A percentile compares a stretch with the other conserved stretches of the same genome.
These are phyloP conservation scores for Enteromius paludinosus DNA, from an alignment of 2,797 vertebrate species.

Conservation along the genomic window DNA sequence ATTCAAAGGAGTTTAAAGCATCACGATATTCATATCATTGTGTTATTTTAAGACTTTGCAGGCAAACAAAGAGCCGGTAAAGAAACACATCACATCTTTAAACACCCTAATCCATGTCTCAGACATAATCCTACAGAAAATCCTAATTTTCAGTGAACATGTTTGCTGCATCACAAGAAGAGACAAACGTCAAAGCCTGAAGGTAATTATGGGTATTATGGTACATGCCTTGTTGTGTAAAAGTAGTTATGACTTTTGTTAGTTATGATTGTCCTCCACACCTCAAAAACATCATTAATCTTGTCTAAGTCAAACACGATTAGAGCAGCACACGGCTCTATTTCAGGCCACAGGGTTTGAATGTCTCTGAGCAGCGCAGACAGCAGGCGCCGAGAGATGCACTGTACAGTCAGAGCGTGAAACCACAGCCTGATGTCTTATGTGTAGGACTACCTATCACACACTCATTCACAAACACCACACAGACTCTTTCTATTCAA, in stretches of 20 bases:
- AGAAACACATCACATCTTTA: slow-evolving; percentile 11
- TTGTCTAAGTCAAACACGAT: slow-evolving; percentile 56
- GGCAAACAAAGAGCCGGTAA: slow-evolving; percentile 11
- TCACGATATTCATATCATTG: not conserved
- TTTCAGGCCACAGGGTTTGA: slow-evolving; percentile 40
- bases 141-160: slow-evolving; percentile 1
- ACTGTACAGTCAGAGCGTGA: slow-evolving; percentile 55
- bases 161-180: slow-evolving; percentile 24
- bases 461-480: slow-evolving; percentile 17
- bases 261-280: slow-evolving; percentile 50
- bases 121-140: slow-evolving; percentile 37
- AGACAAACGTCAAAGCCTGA: slow-evolving; percentile 22
- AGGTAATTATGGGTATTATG: slow-evolving; percentile 49
- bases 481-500: slow-evolving; percentile 31
- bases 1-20: not conserved
- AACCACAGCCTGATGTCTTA: slow-evolving; percentile 57
- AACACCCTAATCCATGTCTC: slow-evolving; percentile 40
- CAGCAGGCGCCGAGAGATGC: slow-evolving; percentile 58
- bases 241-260: slow-evolving; percentile 44
- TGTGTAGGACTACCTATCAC: slow-evolving; percentile 26
- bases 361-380: slow-evolving; percentile 51
- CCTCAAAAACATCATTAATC: slow-evolving; percentile 44
- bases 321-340: slow-evolving; percentile 16
- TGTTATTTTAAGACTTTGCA: slow-evolving; percentile 15
- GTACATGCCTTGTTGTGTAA: slow-evolving; percentile 17